These are phyloP conservation scores for Beroe forskalii DNA, from an alignment of 37 sponge, comb jelly and placozoan species.

Conservation along the genomic window DNA sequence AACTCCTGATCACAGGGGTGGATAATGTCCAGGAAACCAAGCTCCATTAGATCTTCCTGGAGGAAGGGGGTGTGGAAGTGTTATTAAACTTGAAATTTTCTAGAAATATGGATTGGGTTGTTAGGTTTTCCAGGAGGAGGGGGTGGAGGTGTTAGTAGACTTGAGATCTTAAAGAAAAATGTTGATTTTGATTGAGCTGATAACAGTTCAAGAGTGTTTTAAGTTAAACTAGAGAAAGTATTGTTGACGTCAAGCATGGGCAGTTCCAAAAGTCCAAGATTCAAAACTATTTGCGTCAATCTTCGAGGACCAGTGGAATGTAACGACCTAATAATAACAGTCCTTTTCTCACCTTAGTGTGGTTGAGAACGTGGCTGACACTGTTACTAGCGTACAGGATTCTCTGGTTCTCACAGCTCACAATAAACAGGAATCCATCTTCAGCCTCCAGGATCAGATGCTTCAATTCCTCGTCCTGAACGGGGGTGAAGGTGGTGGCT, in stretches of 20 bases:
- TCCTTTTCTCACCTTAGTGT: conserved; percentile 44
- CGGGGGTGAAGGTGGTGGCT: no score
- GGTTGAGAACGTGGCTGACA: conserved; percentile 70
- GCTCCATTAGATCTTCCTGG: conserved; percentile 54
- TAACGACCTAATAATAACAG: no score
- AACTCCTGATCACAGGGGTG: conserved; percentile 65
- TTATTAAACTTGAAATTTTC: no score
- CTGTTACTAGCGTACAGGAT: conserved; percentile 85
- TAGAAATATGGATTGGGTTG: neutral
- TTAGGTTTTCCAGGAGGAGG: neutral
- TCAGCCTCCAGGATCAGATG: conserved; percentile 89
- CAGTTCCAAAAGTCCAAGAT: no score
- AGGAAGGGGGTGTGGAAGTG: no score
- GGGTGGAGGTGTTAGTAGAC: neutral
- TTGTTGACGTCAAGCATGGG: no score
- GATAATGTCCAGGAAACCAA: conserved; percentile 60
- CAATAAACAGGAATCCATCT: conserved; percentile 88
- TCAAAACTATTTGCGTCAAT: no score
- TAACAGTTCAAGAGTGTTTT: no score
- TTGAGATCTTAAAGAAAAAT: no score
- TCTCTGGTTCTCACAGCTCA: conserved; percentile 74
- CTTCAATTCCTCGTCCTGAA: conserved; percentile 85
- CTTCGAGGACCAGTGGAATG: no score
- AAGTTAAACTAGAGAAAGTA: no score
- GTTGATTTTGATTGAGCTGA: no score